phyloP scores from a whole-genome alignment of 1,140 invertebrate species.

The Elysia chlorotica region DNA sequence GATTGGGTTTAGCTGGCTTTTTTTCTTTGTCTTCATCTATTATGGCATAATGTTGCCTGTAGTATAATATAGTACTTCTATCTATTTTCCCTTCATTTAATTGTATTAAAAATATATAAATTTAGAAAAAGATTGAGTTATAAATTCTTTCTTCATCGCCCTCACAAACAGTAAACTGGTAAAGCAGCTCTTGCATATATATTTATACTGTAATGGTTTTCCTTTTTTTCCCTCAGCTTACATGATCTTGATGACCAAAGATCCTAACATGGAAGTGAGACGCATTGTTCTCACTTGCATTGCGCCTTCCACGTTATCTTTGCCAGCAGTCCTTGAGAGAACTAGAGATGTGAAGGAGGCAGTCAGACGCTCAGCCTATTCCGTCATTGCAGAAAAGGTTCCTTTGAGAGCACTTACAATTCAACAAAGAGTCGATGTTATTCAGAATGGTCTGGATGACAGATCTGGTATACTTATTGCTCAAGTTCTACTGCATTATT shows the following conservation, averaged over 20 bases:
- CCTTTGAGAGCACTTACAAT: conserved; percentile 73
- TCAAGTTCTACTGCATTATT: neutral
- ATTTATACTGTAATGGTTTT: too few species aligned
- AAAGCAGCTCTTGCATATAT: too few species aligned
- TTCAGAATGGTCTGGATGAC: conserved; percentile 73
- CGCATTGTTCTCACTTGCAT: conserved; percentile 71
- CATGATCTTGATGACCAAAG: conserved; percentile 76
- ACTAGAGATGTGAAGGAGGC: conserved; percentile 76
- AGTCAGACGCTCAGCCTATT: conserved; percentile 73
- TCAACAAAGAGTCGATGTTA: conserved; percentile 69
- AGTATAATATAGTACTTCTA: too few species aligned
- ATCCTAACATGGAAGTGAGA: conserved; percentile 76
- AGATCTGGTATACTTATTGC: conserved; percentile 61
- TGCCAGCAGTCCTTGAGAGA: conserved; percentile 72
- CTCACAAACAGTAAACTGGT: too few species aligned
- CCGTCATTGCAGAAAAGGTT: conserved; percentile 72
- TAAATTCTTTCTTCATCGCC: too few species aligned
- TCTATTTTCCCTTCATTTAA: too few species aligned
- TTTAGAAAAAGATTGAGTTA: too few species aligned
- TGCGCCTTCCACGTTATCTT: conserved; percentile 69
- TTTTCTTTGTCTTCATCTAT: too few species aligned
- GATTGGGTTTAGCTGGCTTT: too few species aligned
- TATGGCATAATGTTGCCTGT: too few species aligned
- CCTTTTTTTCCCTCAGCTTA: conserved; percentile 66
- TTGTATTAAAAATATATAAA: too few species aligned